These are phyloP conservation scores for Pituophis catenifer DNA, from an alignment of 2,113 vertebrate genomes.

Conservation along the genomic window DNA sequence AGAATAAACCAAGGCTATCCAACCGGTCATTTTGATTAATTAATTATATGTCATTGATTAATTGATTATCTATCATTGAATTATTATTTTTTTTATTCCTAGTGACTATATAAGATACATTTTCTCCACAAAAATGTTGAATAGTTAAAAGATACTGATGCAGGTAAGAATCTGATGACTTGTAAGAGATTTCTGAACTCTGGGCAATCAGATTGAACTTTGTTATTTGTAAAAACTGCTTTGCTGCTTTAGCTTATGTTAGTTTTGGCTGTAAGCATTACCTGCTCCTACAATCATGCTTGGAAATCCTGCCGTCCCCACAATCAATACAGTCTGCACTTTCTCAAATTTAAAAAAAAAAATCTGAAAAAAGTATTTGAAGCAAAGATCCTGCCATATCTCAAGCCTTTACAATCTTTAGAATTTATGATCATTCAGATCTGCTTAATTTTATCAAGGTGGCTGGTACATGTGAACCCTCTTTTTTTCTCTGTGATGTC, in stretches of 20 bases:
- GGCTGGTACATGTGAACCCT: not conserved
- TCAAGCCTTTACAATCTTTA: not conserved
- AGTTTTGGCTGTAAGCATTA: not conserved
- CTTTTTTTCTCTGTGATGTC: not conserved
- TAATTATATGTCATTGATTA: not conserved
- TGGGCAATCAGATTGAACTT: not conserved
- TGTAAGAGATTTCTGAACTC: not conserved
- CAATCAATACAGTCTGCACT: not conserved
- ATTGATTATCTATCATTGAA: not conserved
- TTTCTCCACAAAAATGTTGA: not conserved
- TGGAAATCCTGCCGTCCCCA: not conserved
- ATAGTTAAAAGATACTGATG: not conserved
- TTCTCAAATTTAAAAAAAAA: not conserved
- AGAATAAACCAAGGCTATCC: not conserved
- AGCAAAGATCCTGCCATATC: not conserved
- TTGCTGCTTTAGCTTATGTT: not conserved
- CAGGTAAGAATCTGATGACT: not conserved
- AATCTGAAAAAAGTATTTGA: not conserved
- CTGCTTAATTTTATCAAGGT: not conserved
- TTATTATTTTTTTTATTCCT: not conserved
- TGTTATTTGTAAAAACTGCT: not conserved
- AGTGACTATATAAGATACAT: not conserved
- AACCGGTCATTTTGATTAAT: not conserved
- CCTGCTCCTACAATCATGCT: not conserved
- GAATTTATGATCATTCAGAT: not conserved